Percentiles rank a stretch among this genome's conserved stretches.
These are phyloP conservation scores for Alloplasta piceator DNA, from an alignment of 2,888 invertebrate genomes.

Conservation along the genomic window DNA sequence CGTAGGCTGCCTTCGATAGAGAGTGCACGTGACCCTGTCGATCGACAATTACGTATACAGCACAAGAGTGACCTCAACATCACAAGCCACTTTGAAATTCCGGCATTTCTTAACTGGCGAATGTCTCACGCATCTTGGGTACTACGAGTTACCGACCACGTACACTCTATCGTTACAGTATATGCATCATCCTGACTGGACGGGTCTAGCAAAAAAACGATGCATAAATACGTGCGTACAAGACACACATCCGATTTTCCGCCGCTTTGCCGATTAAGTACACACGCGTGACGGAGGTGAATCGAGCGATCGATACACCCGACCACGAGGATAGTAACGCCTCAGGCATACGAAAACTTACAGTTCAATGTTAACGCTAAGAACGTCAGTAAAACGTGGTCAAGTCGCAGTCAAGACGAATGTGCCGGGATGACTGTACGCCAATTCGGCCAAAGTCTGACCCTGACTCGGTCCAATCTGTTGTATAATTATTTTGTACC, in stretches of 20 bases:
- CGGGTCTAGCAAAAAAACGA: constrained; percentile 7
- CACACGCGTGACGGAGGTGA: constrained; percentile 46
- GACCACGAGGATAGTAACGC: constrained; percentile 66
- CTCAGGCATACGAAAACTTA: constrained; percentile 77
- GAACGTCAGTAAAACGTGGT: constrained; percentile 21
- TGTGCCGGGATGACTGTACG: too few species aligned
- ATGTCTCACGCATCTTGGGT: constrained; percentile 63
- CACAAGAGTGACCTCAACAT: constrained; percentile 29
- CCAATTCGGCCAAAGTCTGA: too few species aligned
- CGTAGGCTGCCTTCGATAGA: constrained; percentile 7
- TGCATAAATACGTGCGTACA: constrained; percentile 45
- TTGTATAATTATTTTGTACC: too few species aligned
- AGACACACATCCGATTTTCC: neutral
- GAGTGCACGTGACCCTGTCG: constrained; percentile 18
- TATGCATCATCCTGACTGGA: neutral
- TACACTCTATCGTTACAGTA: constrained; percentile 35
- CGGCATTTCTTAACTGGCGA: constrained; percentile 76
- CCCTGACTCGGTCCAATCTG: too few species aligned
- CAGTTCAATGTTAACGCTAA: constrained; percentile 76
- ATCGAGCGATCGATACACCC: constrained; percentile 57
- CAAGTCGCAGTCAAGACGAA: neutral
- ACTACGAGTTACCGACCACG: constrained; percentile 69
- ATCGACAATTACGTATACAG: neutral
- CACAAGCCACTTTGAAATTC: constrained; percentile 34
- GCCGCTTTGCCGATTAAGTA: neutral